Evolutionary conservation across 2,113 vertebrate genomes (phyloP).

Genomic region (Thinocorus orbignyianus): DNA sequence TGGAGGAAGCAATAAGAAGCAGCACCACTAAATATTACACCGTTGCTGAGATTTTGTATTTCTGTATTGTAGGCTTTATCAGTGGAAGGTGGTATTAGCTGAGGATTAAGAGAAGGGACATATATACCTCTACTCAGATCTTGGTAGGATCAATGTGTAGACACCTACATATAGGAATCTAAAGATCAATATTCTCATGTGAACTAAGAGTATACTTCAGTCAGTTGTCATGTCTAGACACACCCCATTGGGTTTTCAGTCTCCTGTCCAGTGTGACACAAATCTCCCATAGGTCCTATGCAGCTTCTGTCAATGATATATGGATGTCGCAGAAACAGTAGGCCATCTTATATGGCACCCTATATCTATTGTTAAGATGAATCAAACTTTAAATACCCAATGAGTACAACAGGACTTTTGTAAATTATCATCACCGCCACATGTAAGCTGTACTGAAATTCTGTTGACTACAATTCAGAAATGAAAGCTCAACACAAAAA

Average conservation of each 20-base stretch:
- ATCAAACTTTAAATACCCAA: not conserved
- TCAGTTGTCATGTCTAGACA: not conserved
- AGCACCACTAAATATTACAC: not conserved
- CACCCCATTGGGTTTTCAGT: not conserved
- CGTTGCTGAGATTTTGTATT: not conserved
- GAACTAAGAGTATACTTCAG: not conserved
- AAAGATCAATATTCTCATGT: not conserved
- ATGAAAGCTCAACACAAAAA: not conserved
- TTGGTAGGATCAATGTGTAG: not conserved
- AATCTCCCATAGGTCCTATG: not conserved
- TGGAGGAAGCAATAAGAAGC: not conserved
- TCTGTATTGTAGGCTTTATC: not conserved
- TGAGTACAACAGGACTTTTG: not conserved
- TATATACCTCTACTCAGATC: not conserved
- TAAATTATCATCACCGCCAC: not conserved
- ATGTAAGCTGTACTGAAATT: not conserved
- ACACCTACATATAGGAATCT: not conserved
- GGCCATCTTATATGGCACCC: not conserved
- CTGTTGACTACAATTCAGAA: not conserved
- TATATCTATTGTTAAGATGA: not conserved
- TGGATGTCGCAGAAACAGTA: not conserved
- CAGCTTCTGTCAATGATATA: not conserved
- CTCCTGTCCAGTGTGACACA: not conserved
- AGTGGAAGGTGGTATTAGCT: not conserved
- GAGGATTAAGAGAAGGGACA: not conserved